phyloP scores from a whole-genome alignment of 2,113 vertebrate species.

The Psittacula cyanocephala region DNA sequence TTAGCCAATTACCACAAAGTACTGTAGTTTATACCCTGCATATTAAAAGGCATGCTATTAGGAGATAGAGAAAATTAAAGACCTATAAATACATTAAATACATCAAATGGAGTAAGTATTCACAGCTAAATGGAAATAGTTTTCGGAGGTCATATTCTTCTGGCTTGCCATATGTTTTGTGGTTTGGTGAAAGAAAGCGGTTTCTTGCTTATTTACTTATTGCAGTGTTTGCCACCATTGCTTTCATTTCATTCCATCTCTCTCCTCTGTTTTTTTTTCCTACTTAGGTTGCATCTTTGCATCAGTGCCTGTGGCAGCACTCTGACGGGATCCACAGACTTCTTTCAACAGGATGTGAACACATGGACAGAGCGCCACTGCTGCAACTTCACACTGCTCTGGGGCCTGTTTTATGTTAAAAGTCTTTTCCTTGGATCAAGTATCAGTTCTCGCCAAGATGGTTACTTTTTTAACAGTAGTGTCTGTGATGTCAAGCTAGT shows the following conservation, averaged over 20 bases:
- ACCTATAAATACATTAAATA: slow-evolving; percentile 41
- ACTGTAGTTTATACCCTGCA: slow-evolving; percentile 5
- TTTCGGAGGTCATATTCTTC: neutral
- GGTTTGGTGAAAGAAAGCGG: neutral
- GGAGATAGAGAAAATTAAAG: neutral
- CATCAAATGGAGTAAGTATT: neutral
- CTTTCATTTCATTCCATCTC: neutral
- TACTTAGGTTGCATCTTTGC: neutral
- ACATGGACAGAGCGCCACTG: neutral
- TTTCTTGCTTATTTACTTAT: neutral
- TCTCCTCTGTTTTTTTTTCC: neutral
- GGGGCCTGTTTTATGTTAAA: neutral
- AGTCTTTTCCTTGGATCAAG: neutral
- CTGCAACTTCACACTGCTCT: neutral
- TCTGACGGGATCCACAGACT: neutral
- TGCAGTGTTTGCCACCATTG: neutral
- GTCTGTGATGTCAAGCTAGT: neutral
- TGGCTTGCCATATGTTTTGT: neutral
- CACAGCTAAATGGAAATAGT: neutral
- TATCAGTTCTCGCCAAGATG: neutral
- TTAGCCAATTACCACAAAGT: slow-evolving; percentile 57
- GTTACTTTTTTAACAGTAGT: neutral
- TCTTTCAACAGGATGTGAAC: neutral
- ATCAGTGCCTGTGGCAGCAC: neutral
- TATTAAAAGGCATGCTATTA: slow-evolving; percentile 39